phyloP scores from a whole-genome alignment of 2,888 invertebrate species.

The Eilema depressum region DNA sequence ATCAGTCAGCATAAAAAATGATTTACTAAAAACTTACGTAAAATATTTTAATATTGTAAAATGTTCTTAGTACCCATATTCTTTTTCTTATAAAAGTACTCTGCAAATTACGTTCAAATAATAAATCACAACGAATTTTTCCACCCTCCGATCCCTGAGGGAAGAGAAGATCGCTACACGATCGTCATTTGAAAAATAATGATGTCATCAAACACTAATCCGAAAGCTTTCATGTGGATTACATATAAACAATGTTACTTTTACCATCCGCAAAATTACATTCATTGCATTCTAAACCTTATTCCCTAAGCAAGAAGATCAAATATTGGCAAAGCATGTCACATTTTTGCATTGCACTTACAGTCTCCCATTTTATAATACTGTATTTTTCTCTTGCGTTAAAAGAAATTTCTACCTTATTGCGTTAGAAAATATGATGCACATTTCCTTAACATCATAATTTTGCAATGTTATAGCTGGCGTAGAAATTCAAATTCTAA shows the following conservation, averaged over 20 bases:
- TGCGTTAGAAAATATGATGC: not conserved
- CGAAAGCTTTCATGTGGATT: conserved; percentile 87
- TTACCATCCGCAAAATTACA: conserved; percentile 18
- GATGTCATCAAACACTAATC: conserved; percentile 87
- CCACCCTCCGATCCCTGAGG: conserved; percentile 65
- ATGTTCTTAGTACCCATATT: conserved; percentile 9
- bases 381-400: conserved; percentile 55
- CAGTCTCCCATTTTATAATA: conserved; percentile 59
- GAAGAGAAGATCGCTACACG: conserved; percentile 79
- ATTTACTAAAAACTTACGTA: no score
- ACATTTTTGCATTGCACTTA: conserved; percentile 43
- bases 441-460: conserved; percentile 8
- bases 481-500: conserved; percentile 31
- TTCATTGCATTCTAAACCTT: conserved; percentile 52
- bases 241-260: conserved; percentile 59
- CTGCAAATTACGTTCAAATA: conserved; percentile 63
- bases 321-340: not conserved
- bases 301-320: conserved; percentile 13
- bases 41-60: conserved; percentile 20
- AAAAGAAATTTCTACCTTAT: conserved; percentile 43
- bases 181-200: conserved; percentile 85
- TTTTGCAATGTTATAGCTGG: not conserved
- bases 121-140: conserved; percentile 76
- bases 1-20: no score
- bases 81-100: conserved; percentile 36